Conservation (phyloP, 2,888 invertebrate genomes). For the Caenorhabditis plicata region DNA sequence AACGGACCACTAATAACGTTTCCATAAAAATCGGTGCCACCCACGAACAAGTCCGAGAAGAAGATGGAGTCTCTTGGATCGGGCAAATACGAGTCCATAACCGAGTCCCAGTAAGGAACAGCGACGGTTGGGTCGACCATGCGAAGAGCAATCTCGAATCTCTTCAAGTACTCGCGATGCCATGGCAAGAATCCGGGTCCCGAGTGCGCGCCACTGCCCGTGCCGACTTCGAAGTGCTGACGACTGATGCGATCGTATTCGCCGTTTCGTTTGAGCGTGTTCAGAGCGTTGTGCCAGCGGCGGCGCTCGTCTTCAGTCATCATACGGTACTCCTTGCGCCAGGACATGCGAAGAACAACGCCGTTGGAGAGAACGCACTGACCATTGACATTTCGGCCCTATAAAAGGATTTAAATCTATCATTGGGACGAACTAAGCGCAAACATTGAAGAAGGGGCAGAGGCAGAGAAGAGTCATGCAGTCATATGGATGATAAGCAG, state of each 20-base stretch:
- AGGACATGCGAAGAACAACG: conserved; percentile 59
- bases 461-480: conserved; percentile 65
- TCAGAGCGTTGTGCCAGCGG: conserved; percentile 61
- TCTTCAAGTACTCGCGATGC: conserved; percentile 60
- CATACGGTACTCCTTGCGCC: conserved; percentile 62
- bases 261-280: conserved; percentile 59
- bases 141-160: conserved; percentile 60
- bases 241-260: conserved; percentile 58
- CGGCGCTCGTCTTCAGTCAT: conserved; percentile 62
- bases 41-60: conserved; percentile 65
- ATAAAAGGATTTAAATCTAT: conserved; percentile 14
- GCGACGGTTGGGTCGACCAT: conserved; percentile 65
- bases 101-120: conserved; percentile 68
- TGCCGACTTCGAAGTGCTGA: conserved; percentile 57
- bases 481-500: conserved; percentile 63
- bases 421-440: neutral
- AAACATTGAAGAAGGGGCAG: conserved; percentile 62
- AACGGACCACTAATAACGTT: conserved; percentile 61
- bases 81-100: conserved; percentile 65
- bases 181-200: conserved; percentile 64
- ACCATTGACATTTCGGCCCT: conserved; percentile 54
- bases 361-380: conserved; percentile 58
- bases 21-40: conserved; percentile 58
- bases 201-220: conserved; percentile 59
- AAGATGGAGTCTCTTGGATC: conserved; percentile 66